Base-by-base conservation (phyloP, 1,140 invertebrate genomes). In the Spodoptera litura region DNA sequence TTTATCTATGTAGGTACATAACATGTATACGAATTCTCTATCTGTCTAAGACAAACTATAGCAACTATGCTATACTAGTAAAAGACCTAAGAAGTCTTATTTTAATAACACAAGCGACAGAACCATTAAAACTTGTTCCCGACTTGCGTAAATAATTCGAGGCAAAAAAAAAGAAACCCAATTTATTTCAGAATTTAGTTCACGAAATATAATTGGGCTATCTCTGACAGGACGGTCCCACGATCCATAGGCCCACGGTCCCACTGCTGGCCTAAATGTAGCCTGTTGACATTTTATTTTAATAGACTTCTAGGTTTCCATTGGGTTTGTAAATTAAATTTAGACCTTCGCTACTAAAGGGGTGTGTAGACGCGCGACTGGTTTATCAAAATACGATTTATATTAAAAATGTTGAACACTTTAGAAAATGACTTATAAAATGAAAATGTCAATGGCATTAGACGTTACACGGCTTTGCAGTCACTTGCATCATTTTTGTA, bases 271-370 rank as follows among this genome's bases (percentile, higher is more conserved):
- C 38, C 38, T n/a, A 12, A 64, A 64, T 38, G 49, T 64, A 12
- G 15, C 35, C 44, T 64, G 71, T 49, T 49, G 15, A 73, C 55
- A 15, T 55, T 51, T 58, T 15, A 55, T 25, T 55, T 71, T 73
- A 73, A 73, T 25, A 73, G 55, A 73, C 53, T 58, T 73, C 4
- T 35, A 73, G 55, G 35, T 35, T 73, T 73, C 44, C 53, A 73
- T 73, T 73, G 58, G 58, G 25, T 73, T 49, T 38, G 53, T n/a
- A 73, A 58, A 73, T 73, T 73, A 15, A 73, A 73, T 72, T 49
- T 44, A 44, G 38, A 72, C 52, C 52, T 56, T 13, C 70, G 8
- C 5, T 11, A 0, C 20, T n/a, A 58, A 35, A 44, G 38, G 56
- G 15, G 55, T 38, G 56, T 20, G 13, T 27, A 25, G 55, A 25